Conservation (phyloP, 2,797 vertebrate genomes). For the Centroberyx gerrardi region DNA sequence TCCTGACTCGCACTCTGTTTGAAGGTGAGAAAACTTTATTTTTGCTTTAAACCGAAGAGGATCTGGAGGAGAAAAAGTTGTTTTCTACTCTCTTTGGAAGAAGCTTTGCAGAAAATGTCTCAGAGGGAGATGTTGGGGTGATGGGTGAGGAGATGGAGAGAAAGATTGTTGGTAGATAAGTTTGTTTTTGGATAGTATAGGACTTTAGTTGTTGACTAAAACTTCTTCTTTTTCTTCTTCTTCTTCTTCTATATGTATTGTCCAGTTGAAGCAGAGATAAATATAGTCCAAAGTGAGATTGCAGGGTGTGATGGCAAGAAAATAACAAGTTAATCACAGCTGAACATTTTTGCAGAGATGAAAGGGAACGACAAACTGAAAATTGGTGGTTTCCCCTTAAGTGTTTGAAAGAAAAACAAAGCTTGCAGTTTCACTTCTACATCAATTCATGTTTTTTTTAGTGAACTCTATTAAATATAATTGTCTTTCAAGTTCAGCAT, state of each 20-base stretch:
- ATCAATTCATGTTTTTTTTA: slow-evolving; percentile 7
- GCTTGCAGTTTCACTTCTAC: background rate
- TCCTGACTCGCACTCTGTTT: slow-evolving; percentile 80
- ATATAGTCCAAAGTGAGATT: background rate
- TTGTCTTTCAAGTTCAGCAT: background rate
- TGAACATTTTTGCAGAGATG: slow-evolving; percentile 24
- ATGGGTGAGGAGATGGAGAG: slow-evolving; percentile 23
- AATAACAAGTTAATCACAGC: slow-evolving; percentile 9
- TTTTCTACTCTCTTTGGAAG: slow-evolving; percentile 1
- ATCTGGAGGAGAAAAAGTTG: slow-evolving; percentile 24
- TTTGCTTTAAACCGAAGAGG: slow-evolving; percentile 17
- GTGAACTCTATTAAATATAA: background rate
- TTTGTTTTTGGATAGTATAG: background rate
- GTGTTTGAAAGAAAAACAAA: slow-evolving; percentile 28
- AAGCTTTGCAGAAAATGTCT: slow-evolving; percentile 14
- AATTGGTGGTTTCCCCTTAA: slow-evolving; percentile 37
- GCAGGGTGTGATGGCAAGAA: background rate
- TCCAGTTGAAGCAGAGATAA: background rate
- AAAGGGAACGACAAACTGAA: slow-evolving; percentile 26
- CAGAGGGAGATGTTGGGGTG: slow-evolving; percentile 16
- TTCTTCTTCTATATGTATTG: too few relatives aligned
- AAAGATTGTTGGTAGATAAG: background rate
- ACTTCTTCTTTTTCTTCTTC: background rate
- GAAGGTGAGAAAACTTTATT: slow-evolving; percentile 80
- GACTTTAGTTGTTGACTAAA: background rate